phyloP scores from a whole-genome alignment of 2,888 invertebrate species.

The Ornithoptera priamus region DNA sequence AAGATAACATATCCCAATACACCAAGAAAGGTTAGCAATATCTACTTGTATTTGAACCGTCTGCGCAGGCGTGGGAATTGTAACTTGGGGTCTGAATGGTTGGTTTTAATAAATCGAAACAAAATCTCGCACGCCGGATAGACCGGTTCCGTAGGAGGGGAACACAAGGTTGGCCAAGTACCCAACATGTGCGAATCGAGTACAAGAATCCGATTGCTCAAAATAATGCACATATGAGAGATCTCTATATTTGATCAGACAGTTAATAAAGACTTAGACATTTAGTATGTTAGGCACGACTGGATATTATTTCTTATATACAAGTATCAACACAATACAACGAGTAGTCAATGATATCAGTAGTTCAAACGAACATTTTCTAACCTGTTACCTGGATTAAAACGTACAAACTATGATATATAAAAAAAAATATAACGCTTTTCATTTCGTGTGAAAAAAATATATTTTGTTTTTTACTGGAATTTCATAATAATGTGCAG shows the following conservation, averaged over 20 bases:
- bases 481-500: no score
- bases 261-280: no score
- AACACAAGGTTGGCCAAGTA: constrained; percentile 58
- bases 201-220: constrained; percentile 8
- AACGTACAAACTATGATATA: no score
- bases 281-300: no score
- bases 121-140: constrained; percentile 27
- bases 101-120: constrained; percentile 24
- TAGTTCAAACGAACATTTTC: no score
- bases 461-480: no score
- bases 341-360: no score
- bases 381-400: no score
- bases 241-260: background rate
- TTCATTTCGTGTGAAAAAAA: no score
- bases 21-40: background rate
- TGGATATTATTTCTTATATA: no score
- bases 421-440: no score
- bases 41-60: constrained; percentile 1
- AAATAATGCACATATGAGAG: background rate
- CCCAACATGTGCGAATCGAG: constrained; percentile 25
- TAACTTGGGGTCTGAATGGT: constrained; percentile 6
- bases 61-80: constrained; percentile 1
- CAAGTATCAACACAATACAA: no score
- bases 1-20: background rate
- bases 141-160: constrained; percentile 63